Percentiles rank a stretch among this genome's conserved stretches.
Conservation (phyloP, 2,888 invertebrate genomes). For the Vesta saturnalis region DNA sequence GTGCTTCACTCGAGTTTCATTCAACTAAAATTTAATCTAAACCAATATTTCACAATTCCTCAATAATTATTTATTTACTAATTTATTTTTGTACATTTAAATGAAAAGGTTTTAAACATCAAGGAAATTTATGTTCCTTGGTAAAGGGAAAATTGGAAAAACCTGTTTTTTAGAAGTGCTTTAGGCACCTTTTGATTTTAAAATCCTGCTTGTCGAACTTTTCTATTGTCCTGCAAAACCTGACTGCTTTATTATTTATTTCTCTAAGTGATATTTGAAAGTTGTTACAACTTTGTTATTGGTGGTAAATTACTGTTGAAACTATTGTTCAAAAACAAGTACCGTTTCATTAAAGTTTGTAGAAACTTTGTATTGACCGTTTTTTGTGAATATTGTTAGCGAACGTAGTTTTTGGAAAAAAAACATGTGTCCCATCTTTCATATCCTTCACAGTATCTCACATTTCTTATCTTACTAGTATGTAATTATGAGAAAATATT, state of each 20-base stretch:
- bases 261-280: not conserved
- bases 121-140: not conserved
- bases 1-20: slow-evolving; percentile 26
- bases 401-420: too few relatives aligned
- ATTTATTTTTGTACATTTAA: too few relatives aligned
- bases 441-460: too few relatives aligned
- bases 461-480: too few relatives aligned
- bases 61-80: too few relatives aligned
- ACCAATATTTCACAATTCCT: not conserved
- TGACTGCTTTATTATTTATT: slow-evolving; percentile 12
- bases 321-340: not conserved
- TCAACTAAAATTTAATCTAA: slow-evolving; percentile 21
- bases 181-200: slow-evolving; percentile 20
- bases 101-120: too few relatives aligned
- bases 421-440: too few relatives aligned
- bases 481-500: too few relatives aligned
- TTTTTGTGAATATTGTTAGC: too few relatives aligned
- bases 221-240: not conserved
- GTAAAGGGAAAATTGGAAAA: slow-evolving; percentile 19
- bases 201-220: slow-evolving; percentile 16
- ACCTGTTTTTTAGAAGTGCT: slow-evolving; percentile 26
- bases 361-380: too few relatives aligned
- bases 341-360: too few relatives aligned
- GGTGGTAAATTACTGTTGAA: not conserved
- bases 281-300: not conserved